A percentile compares a stretch with the other conserved stretches of the same genome.
These are phyloP conservation scores for Periplaneta americana DNA, from an alignment of 1,140 invertebrate species.

Conservation along the genomic window DNA sequence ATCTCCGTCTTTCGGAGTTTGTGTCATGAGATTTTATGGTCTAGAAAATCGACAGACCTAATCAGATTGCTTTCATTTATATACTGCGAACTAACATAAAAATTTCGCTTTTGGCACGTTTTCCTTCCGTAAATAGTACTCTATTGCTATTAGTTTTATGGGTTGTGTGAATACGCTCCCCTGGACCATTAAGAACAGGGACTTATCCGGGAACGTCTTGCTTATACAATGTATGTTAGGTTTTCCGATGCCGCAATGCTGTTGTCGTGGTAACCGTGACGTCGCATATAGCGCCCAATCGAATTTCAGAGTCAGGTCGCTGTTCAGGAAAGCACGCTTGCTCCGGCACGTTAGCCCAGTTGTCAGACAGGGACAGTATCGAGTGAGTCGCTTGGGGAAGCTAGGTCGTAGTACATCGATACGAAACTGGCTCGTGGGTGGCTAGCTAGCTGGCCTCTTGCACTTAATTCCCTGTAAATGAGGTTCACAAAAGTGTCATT, in stretches of 20 bases:
- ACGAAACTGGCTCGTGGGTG: neutral
- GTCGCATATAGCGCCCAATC: neutral
- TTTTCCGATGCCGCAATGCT: neutral
- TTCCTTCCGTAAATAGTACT: too few relatives aligned
- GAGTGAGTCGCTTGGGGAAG: neutral
- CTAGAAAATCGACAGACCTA: too few relatives aligned
- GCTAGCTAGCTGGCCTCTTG: neutral
- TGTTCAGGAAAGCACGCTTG: neutral
- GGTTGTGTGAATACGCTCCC: too few relatives aligned
- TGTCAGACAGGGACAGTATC: neutral
- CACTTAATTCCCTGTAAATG: neutral
- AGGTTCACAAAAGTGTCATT: neutral
- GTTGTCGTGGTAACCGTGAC: conserved; percentile 8
- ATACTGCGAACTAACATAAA: too few relatives aligned
- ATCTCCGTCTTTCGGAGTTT: too few relatives aligned
- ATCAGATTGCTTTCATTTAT: too few relatives aligned
- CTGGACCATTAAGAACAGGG: neutral
- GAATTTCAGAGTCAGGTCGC: neutral
- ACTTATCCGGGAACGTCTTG: neutral
- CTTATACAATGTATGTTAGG: neutral
- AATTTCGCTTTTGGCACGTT: too few relatives aligned
- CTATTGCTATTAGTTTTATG: too few relatives aligned
- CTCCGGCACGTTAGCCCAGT: neutral
- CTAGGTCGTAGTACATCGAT: neutral
- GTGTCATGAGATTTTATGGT: too few relatives aligned